These are phyloP conservation scores for Psylliodes chrysocephalus DNA, from an alignment of 2,888 invertebrate species.

Conservation along the genomic window DNA sequence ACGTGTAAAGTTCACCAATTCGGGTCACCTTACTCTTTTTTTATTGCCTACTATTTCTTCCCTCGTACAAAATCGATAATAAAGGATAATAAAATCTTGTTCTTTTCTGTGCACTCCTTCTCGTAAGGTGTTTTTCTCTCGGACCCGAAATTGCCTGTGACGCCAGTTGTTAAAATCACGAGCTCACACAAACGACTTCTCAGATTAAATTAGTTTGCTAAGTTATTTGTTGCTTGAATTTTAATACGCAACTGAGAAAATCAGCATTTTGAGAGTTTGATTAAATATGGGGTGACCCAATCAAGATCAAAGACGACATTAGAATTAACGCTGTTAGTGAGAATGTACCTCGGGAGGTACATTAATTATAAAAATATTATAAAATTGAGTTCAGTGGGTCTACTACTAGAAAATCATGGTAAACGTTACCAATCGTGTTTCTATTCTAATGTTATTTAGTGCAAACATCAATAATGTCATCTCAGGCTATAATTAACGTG, in stretches of 20 bases:
- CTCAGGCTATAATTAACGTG: too few relatives aligned
- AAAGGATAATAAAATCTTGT: slow-evolving; percentile 41
- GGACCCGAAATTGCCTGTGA: slow-evolving; percentile 34
- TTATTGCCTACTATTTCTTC: slow-evolving; percentile 36
- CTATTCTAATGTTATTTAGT: too few relatives aligned
- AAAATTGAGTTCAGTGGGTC: too few relatives aligned
- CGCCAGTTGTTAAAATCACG: slow-evolving; percentile 36
- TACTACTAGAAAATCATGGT: too few relatives aligned
- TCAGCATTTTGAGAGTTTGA: too few relatives aligned
- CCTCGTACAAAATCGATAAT: slow-evolving; percentile 38
- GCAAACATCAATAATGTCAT: too few relatives aligned
- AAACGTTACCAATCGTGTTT: too few relatives aligned
- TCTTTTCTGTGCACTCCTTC: slow-evolving; percentile 29
- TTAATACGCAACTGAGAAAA: background rate
- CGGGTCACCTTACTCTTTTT: slow-evolving; percentile 37
- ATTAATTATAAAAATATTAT: too few relatives aligned
- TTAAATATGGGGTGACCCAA: too few relatives aligned
- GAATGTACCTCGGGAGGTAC: too few relatives aligned
- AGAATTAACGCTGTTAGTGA: too few relatives aligned
- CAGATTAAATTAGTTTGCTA: background rate
- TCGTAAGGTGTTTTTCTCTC: slow-evolving; percentile 26
- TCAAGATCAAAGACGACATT: too few relatives aligned
- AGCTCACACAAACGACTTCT: background rate
- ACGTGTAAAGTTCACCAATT: slow-evolving; percentile 47
- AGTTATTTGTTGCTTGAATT: background rate